Percentiles rank a stretch among this genome's conserved stretches.
Conservation (phyloP, 1,140 invertebrate genomes). For the Sarcophaga bullata region DNA sequence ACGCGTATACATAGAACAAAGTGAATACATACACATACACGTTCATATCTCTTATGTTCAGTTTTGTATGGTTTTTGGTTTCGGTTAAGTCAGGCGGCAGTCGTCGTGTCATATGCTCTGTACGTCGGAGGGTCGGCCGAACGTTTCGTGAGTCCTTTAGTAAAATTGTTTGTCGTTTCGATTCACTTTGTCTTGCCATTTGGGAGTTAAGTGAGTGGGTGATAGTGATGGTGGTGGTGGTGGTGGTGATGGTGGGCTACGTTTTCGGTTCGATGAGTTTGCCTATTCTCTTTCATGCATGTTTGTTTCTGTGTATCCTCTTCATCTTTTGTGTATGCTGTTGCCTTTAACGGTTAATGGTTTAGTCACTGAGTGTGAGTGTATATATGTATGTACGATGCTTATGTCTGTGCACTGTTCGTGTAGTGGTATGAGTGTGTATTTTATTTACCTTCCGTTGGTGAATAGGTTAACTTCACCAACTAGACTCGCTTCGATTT, state of each 20-base stretch:
- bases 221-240: background rate
- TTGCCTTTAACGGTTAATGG: background rate
- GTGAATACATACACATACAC: conserved; percentile 24
- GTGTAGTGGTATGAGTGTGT: conserved; percentile 24
- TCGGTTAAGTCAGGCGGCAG: conserved; percentile 17
- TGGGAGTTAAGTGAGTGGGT: background rate
- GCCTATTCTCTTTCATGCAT: background rate
- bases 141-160: background rate
- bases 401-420: background rate
- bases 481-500: background rate
- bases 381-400: background rate
- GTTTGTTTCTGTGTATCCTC: no score
- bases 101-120: background rate
- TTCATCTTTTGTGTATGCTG: background rate
- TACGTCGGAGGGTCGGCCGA: background rate
- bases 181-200: background rate
- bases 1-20: background rate
- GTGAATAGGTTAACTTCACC: conserved; percentile 37
- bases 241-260: background rate
- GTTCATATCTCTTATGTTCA: background rate
- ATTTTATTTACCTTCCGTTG: conserved; percentile 33
- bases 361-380: background rate
- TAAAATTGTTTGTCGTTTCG: background rate
- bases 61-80: conserved; percentile 30
- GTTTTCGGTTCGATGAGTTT: conserved; percentile 35